phyloP scores from a whole-genome alignment of 2,888 invertebrate species.

The Helicoverpa assulta region DNA sequence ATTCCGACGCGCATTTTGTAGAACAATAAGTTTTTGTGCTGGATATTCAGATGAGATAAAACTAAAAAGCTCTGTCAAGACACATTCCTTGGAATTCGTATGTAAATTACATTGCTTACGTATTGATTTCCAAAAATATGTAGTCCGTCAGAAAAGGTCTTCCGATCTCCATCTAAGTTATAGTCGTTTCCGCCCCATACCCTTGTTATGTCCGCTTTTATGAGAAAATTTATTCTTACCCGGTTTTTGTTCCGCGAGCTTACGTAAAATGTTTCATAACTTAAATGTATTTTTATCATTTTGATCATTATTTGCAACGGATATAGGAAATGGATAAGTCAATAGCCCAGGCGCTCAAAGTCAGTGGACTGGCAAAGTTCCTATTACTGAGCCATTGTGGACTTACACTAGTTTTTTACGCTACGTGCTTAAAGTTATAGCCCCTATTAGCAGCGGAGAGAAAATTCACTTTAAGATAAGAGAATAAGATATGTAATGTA shows the following conservation, averaged over 20 bases:
- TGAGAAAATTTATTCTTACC: constrained; percentile 59
- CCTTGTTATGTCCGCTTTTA: constrained; percentile 62
- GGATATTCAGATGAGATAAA: constrained; percentile 18
- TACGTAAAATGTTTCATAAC: constrained; percentile 23
- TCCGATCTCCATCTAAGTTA: constrained; percentile 64
- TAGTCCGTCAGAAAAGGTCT: constrained; percentile 65
- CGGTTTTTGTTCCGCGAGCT: constrained; percentile 48
- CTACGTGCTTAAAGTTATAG: constrained; percentile 17
- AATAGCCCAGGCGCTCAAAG: constrained; percentile 32
- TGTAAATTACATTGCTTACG: constrained; percentile 60
- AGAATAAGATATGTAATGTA: not conserved
- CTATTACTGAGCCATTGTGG: constrained; percentile 41
- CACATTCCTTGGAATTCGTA: constrained; percentile 52
- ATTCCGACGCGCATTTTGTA: constrained; percentile 1
- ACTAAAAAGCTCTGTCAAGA: constrained; percentile 37
- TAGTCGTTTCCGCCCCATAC: constrained; percentile 63
- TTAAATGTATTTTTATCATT: constrained; percentile 26
- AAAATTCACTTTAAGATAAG: constrained; percentile 9
- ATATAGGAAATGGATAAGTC: constrained; percentile 41
- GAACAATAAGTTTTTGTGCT: constrained; percentile 7
- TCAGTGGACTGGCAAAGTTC: constrained; percentile 49
- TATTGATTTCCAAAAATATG: constrained; percentile 67
- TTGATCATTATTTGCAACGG: constrained; percentile 6
- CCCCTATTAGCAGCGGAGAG: not conserved
- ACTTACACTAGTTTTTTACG: constrained; percentile 32